Evolutionary conservation across 2,888 invertebrate species (phyloP), one percentile per base, ranked within the genome.

Genomic region (Esperia sulphurella): DNA sequence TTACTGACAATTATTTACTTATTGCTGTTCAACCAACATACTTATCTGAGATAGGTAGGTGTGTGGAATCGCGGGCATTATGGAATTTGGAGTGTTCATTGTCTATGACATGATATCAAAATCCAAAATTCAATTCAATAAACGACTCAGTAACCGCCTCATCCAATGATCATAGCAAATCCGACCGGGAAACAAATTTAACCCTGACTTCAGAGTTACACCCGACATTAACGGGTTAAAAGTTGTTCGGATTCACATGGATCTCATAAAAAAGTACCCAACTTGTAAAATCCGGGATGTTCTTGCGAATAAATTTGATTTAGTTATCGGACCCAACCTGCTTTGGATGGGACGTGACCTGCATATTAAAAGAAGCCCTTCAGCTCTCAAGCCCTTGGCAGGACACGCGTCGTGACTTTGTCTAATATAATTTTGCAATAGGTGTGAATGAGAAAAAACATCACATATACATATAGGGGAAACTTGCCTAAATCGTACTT

Each of bases 231-330:
- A 21, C 21, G 21, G 30, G 40, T 39, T 45, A 8, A 40, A 14
- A 42, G 42, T n/a, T 31, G 13, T 42, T 14, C 31, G 33, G 31
- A 42, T 45, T 45, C 49, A 37, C 45, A 38, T 30, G 38, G 31
- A 31, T 40, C 38, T 47, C 41, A 45, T 21, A 42, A 49, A 49
- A 49, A 45, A 49, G 41, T 30, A 44, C 31, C 39, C 33, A 41
- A 29, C n/a, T 43, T 37, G 5, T 13, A 30, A 40, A 48, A 55
- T n/a, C 7, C 21, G 54, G 54, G 61, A 62, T 67, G 66, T 69
- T 68, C 62, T 60, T 59, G 49, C 57, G 76, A 79, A 78, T 79
- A 80, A 75, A 79, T 80, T 80, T 79, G 77, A 81, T 79, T 81
- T 74, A 76, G 75, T 79, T 77, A 79, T 76, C 76, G 76, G 67